Evolutionary conservation across 2,113 vertebrate species (phyloP).

Genomic region (Zosterops lateralis): DNA sequence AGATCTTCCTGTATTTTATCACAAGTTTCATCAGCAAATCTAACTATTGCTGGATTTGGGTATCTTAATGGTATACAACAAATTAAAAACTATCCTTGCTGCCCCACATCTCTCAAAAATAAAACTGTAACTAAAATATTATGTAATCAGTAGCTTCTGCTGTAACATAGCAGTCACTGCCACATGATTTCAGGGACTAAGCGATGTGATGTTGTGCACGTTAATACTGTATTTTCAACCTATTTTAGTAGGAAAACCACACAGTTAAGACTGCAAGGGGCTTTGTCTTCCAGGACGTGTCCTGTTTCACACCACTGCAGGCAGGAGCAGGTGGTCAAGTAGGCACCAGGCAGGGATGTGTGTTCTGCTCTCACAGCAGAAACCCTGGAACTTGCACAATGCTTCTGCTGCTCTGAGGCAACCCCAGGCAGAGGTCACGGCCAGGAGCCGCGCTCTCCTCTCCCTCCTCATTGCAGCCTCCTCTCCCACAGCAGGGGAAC

Average conservation of each 20-base stretch:
- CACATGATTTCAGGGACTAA: not conserved
- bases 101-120: not conserved
- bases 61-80: not conserved
- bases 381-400: not conserved
- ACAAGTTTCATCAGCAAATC: not conserved
- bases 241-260: not conserved
- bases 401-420: not conserved
- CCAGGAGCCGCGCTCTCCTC: fast-evolving
- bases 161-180: not conserved
- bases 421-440: fast-evolving
- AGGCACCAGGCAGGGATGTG: fast-evolving
- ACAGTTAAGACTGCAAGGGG: not conserved
- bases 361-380: fast-evolving
- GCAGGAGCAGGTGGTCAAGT: fast-evolving
- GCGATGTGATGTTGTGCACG: fast-evolving
- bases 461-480: fast-evolving
- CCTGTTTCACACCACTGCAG: fast-evolving
- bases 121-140: not conserved
- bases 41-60: not conserved
- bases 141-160: not conserved
- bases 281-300: not conserved
- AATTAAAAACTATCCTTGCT: not conserved
- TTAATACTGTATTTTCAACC: not conserved
- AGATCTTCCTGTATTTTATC: not conserved
- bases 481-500: too few species aligned